Evolutionary conservation across 2,113 vertebrate genomes (phyloP).

Genomic region (Aptenodytes patagonicus): DNA sequence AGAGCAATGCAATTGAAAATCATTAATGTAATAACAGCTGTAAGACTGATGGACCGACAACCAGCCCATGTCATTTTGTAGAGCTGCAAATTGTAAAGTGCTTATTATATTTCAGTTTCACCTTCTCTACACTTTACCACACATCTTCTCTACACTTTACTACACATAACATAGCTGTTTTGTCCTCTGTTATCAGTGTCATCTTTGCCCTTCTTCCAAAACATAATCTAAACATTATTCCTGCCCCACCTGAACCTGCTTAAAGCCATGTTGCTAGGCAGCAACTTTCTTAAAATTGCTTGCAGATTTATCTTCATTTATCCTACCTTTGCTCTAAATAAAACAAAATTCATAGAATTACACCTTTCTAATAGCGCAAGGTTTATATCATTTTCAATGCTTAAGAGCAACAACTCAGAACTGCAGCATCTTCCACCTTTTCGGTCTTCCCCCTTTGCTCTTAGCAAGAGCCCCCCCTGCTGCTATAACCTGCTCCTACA

Average conservation of each 20-base stretch:
- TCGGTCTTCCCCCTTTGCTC: not conserved
- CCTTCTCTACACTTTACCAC: not conserved
- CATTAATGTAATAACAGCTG: not conserved
- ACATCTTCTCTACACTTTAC: not conserved
- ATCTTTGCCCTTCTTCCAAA: not conserved
- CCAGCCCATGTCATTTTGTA: not conserved
- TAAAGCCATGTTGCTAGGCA: not conserved
- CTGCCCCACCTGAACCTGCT: not conserved
- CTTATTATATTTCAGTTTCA: not conserved
- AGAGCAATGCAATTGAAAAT: not conserved
- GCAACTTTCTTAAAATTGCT: not conserved
- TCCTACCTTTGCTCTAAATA: not conserved
- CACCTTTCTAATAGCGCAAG: not conserved
- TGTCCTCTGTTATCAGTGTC: not conserved
- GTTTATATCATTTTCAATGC: not conserved
- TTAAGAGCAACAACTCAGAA: not conserved
- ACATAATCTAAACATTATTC: not conserved
- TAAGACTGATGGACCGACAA: not conserved
- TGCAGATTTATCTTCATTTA: not conserved
- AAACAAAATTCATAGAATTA: not conserved
- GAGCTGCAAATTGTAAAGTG: not conserved
- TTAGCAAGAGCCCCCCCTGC: not conserved
- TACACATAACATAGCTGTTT: not conserved
- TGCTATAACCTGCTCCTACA: not conserved
- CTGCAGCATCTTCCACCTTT: not conserved